These are phyloP conservation scores for Bucorvus abyssinicus DNA, from an alignment of 2,797 vertebrate genomes.

Conservation along the genomic window DNA sequence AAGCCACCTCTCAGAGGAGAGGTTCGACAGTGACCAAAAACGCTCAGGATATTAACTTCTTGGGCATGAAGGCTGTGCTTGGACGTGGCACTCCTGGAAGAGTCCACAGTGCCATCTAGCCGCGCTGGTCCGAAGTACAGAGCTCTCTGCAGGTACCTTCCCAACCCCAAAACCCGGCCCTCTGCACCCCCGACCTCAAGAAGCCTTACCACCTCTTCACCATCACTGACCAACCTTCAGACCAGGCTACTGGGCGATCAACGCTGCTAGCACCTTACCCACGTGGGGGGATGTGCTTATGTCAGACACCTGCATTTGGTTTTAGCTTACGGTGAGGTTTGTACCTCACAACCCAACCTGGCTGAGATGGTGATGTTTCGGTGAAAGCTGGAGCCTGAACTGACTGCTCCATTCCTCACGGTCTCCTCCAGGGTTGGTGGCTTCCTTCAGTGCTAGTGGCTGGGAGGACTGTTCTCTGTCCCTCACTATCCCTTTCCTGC, in stretches of 20 bases:
- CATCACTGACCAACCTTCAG: neutral
- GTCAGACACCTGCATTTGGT: too few species aligned
- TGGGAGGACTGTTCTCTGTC: neutral
- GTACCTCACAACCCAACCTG: neutral
- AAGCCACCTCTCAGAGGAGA: neutral
- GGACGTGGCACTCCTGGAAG: neutral
- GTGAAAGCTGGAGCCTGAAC: neutral
- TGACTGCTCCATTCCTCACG: neutral
- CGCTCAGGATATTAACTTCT: neutral
- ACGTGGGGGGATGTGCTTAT: neutral
- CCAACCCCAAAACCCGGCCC: neutral
- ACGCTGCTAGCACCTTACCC: neutral
- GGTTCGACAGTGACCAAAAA: neutral
- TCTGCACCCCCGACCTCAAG: neutral
- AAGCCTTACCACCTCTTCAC: neutral
- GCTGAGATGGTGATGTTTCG: neutral
- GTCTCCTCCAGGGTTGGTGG: neutral
- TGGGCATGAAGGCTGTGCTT: neutral
- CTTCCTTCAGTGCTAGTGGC: neutral
- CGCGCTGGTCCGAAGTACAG: conserved; percentile 11
- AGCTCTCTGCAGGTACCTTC: neutral
- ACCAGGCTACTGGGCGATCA: neutral
- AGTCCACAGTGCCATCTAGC: conserved; percentile 68
- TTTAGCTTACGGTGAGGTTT: neutral
- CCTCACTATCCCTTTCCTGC: neutral